Evolutionary conservation across 2,797 vertebrate species (phyloP).

Genomic region (Choloepus didactylus): DNA sequence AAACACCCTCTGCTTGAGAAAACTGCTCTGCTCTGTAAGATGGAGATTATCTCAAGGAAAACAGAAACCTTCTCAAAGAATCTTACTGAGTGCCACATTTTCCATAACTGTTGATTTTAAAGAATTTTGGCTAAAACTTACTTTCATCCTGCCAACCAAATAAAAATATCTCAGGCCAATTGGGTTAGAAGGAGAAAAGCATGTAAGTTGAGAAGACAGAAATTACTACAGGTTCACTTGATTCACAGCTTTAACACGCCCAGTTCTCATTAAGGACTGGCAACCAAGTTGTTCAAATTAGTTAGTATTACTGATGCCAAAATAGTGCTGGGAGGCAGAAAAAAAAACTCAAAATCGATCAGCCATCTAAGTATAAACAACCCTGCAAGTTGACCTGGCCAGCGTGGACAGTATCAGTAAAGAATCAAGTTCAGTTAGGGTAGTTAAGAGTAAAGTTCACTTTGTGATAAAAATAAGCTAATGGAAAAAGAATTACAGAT

Average conservation of each 20-base stretch:
- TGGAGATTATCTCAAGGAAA: conserved; percentile 76
- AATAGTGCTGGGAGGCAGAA: neutral
- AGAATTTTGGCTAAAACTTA: conserved; percentile 67
- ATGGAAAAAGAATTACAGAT: neutral
- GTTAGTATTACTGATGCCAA: neutral
- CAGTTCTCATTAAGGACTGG: neutral
- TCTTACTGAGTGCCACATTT: conserved; percentile 50
- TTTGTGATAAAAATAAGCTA: neutral
- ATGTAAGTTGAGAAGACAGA: neutral
- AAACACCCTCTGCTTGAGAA: conserved; percentile 79
- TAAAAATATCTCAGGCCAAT: conserved; percentile 13
- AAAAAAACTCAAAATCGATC: neutral
- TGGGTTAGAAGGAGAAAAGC: neutral
- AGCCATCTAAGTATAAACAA: neutral
- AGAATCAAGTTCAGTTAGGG: neutral
- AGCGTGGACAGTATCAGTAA: neutral
- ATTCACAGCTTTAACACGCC: neutral
- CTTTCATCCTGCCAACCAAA: conserved; percentile 67
- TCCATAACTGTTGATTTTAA: conserved; percentile 71
- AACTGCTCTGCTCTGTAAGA: conserved; percentile 72
- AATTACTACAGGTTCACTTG: neutral
- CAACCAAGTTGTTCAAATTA: conserved; percentile 14
- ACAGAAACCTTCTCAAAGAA: conserved; percentile 50
- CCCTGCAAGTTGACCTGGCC: neutral
- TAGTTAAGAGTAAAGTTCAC: conserved; percentile 24